Evolutionary conservation across 2,113 vertebrate genomes (phyloP), one percentile per base, ranked within the genome.

Genomic region (Sapajus apella): DNA sequence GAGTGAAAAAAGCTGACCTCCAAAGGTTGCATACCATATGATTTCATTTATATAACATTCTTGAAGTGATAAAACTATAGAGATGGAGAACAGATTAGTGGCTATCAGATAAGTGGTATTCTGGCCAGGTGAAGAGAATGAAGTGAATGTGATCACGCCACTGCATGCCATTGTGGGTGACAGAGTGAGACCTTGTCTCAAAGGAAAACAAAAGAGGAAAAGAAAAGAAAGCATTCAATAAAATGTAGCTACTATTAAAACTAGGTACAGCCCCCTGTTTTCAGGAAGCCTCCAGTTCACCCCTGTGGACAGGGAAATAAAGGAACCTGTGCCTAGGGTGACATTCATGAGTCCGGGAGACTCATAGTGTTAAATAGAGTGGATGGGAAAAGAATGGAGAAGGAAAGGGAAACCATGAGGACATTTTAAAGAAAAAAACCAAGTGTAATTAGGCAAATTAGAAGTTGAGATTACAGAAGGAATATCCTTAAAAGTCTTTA

Each of bases 231-330:
- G 11, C 47, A 56, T 91, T 88, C 55, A n/a, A 73, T 45, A 75
- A 93, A 91, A 86, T 70, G 27, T 68, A 70, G n/a, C 43, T 70
- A 55, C 52, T 77, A 58, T 87, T 94, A 72, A 95, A 95, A 73
- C 32, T 50, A 96, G 43, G 20, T 75, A 35, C 37, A 40, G 8
- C 47, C 18, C 40, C 23, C 30, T 56, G 23, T 90, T 82, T 96
- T 87, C 91, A 84, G 64, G 27, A 12, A 81, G 6, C 55, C 37
- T 86, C n/a, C 40, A 43, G 12, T 16, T 77, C 81, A 72, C 20
- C 12, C 47, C 30, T 96, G 32, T 68, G 13, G 52, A n/a, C 56
- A 85, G 64, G 64, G 16, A 96, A 87, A 52, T 84, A 90, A 96
- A 73, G 52, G 45, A 25, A 8, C 10, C 52, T 83, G 14, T 80